Percentiles rank a stretch among this genome's conserved stretches.
Conservation (phyloP, 2,888 invertebrate genomes). For the Orchesella flavescens region DNA sequence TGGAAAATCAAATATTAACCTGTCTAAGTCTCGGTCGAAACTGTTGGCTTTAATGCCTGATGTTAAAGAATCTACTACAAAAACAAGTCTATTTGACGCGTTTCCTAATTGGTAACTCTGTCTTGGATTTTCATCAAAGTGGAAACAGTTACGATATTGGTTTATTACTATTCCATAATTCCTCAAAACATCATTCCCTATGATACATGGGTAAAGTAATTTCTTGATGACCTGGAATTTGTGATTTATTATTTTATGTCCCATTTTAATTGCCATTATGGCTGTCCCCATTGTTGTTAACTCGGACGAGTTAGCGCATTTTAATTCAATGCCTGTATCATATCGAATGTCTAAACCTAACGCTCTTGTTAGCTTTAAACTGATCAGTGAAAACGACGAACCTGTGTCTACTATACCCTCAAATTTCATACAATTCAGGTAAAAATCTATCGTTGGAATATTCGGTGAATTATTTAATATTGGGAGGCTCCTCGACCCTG, state of each 20-base stretch:
- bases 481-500: constrained; percentile 29
- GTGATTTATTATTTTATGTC: constrained; percentile 11
- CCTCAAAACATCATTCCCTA: constrained; percentile 41
- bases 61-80: background rate
- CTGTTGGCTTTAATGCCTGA: background rate
- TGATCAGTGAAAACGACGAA: constrained; percentile 16
- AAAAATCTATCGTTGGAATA: constrained; percentile 5
- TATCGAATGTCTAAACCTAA: constrained; percentile 7
- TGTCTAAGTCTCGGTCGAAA: background rate
- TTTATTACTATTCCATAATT: constrained; percentile 27
- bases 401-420: constrained; percentile 29
- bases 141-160: background rate
- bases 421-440: constrained; percentile 1
- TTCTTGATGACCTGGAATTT: constrained; percentile 29
- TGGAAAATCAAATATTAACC: constrained; percentile 30
- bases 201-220: constrained; percentile 22
- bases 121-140: constrained; percentile 28
- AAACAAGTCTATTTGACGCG: no score
- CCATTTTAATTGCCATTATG: constrained; percentile 24
- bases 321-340: background rate
- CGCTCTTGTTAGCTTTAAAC: background rate
- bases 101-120: background rate
- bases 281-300: constrained; percentile 21
- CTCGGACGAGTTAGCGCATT: constrained; percentile 10
- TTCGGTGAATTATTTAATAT: constrained; percentile 1